Conservation (phyloP, 2,797 vertebrate genomes). For the Prionace glauca region DNA sequence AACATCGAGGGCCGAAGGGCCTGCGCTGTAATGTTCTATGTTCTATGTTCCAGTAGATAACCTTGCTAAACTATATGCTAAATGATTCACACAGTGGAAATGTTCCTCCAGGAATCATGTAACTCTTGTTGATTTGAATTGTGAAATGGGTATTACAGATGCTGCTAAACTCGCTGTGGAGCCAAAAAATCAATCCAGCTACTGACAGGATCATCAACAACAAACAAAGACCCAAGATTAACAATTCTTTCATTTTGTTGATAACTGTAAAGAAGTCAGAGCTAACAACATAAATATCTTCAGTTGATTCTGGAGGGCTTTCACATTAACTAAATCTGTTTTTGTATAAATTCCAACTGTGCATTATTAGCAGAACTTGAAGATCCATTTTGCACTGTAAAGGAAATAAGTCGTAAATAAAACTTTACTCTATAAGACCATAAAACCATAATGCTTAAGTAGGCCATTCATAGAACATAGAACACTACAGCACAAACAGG, state of each 20-base stretch:
- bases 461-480: too few relatives aligned
- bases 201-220: neutral
- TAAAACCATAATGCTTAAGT: too few relatives aligned
- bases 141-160: conserved; percentile 13
- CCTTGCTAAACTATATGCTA: neutral
- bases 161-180: neutral
- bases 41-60: neutral
- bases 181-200: neutral
- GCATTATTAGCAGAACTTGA: neutral
- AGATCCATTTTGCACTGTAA: neutral
- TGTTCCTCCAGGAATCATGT: neutral
- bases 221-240: neutral
- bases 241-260: conserved; percentile 12
- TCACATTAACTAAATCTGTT: neutral
- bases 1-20: too few relatives aligned
- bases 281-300: neutral
- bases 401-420: neutral
- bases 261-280: neutral
- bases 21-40: too few relatives aligned
- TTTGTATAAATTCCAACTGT: neutral
- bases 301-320: neutral
- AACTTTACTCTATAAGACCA: neutral
- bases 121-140: neutral
- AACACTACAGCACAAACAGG: too few relatives aligned
- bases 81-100: neutral